phyloP scores from a whole-genome alignment of 1,140 invertebrate genomes.

The Watersipora subatra region DNA sequence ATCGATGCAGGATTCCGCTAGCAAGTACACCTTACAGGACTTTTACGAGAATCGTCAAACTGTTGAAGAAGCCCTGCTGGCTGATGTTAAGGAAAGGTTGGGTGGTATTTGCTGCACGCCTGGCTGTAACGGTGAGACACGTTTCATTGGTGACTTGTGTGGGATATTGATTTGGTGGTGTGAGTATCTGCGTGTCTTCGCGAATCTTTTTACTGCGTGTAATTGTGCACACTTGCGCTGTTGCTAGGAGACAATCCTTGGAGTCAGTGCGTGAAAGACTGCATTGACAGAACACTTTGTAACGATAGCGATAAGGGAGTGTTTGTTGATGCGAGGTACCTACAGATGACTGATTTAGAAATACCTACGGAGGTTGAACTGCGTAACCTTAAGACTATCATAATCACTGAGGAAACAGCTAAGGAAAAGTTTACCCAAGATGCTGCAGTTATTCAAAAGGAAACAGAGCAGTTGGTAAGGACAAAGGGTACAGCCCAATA shows the following conservation, averaged over 20 bases:
- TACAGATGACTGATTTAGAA: background rate
- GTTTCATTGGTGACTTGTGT: too few relatives aligned
- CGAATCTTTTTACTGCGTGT: too few relatives aligned
- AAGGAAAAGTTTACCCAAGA: background rate
- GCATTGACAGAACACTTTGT: background rate
- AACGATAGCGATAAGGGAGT: background rate
- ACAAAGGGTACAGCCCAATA: too few relatives aligned
- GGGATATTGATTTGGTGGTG: too few relatives aligned
- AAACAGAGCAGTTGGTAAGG: background rate
- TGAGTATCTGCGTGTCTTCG: too few relatives aligned
- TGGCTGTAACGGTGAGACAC: background rate
- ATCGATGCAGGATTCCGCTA: background rate
- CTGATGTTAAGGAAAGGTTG: background rate
- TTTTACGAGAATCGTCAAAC: background rate
- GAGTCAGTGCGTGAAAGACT: too few relatives aligned
- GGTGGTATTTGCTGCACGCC: background rate
- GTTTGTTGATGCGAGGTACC: background rate
- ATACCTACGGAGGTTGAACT: background rate
- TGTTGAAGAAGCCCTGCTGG: background rate
- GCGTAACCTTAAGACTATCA: background rate
- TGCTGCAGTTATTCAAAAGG: background rate
- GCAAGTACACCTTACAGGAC: background rate
- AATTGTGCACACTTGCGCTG: too few relatives aligned
- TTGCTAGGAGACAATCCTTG: too few relatives aligned
- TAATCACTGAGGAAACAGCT: background rate